phyloP scores from a whole-genome alignment of 2,888 invertebrate species.

The Dysmachus trigonus region DNA sequence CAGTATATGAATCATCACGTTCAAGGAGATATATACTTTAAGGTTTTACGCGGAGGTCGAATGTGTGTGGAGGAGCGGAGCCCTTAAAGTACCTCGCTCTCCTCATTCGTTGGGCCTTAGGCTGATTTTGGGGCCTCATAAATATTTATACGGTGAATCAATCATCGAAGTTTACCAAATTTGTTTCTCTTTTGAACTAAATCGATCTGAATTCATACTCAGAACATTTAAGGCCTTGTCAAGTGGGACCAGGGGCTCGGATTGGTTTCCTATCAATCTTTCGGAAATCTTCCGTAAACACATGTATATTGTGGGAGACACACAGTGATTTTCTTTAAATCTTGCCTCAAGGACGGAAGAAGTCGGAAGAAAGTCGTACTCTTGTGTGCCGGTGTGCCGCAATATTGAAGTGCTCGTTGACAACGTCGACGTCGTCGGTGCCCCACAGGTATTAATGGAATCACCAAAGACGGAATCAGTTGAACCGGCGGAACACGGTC shows the following conservation, averaged over 20 bases:
- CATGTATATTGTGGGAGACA: background rate
- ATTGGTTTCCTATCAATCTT: background rate
- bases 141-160: background rate
- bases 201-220: background rate
- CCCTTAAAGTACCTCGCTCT: background rate
- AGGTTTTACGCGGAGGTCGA: background rate
- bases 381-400: background rate
- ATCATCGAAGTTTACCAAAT: background rate
- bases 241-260: background rate
- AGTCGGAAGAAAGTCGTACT: background rate
- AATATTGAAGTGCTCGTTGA: background rate
- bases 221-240: background rate
- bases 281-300: background rate
- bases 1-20: background rate
- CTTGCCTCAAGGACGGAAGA: background rate
- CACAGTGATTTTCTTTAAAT: background rate
- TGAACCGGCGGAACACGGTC: background rate
- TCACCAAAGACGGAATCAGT: background rate
- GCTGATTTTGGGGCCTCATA: background rate
- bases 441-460: background rate
- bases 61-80: background rate
- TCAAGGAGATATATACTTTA: background rate
- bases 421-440: no score
- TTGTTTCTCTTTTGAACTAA: background rate
- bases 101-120: background rate